Conservation (phyloP, 2,113 vertebrate genomes). For the Leptodactylus fuscus region DNA sequence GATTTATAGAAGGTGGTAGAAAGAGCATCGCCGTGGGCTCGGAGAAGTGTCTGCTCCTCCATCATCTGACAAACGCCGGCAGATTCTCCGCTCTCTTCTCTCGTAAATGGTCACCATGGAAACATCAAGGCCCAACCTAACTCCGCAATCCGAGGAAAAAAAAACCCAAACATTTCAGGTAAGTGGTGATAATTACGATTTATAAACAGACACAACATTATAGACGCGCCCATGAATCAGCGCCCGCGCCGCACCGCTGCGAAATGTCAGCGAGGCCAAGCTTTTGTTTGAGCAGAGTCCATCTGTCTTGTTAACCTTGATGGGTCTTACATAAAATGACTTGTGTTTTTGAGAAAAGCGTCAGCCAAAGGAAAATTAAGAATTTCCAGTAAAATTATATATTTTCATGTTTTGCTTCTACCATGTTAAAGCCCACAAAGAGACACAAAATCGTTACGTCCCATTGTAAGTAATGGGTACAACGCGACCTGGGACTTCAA, state of each 20-base stretch:
- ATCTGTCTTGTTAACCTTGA: neutral
- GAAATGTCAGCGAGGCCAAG: neutral
- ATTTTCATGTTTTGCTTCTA: neutral
- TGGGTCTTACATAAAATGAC: neutral
- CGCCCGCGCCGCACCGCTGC: slow-evolving; percentile 29
- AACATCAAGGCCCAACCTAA: slow-evolving; percentile 71
- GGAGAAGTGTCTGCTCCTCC: slow-evolving; percentile 28
- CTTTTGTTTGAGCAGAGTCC: neutral
- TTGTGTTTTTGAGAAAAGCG: neutral
- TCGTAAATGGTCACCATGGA: slow-evolving; percentile 79
- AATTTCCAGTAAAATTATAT: neutral
- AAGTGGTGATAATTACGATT: slow-evolving; percentile 71
- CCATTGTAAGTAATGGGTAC: no score
- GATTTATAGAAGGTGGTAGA: neutral
- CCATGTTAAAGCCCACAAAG: no score
- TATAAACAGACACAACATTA: slow-evolving; percentile 84
- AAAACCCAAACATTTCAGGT: slow-evolving; percentile 32
- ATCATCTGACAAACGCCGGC: slow-evolving; percentile 58
- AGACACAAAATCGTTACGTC: no score
- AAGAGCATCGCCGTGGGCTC: slow-evolving; percentile 22
- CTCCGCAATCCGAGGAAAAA: slow-evolving; percentile 73
- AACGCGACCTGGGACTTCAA: no score
- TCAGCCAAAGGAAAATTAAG: neutral
- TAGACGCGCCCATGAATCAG: slow-evolving; percentile 66
- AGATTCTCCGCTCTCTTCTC: slow-evolving; percentile 66